Conservation (phyloP, 53 echinoderm and acorn worm genomes). For the Stichopus horrens region DNA sequence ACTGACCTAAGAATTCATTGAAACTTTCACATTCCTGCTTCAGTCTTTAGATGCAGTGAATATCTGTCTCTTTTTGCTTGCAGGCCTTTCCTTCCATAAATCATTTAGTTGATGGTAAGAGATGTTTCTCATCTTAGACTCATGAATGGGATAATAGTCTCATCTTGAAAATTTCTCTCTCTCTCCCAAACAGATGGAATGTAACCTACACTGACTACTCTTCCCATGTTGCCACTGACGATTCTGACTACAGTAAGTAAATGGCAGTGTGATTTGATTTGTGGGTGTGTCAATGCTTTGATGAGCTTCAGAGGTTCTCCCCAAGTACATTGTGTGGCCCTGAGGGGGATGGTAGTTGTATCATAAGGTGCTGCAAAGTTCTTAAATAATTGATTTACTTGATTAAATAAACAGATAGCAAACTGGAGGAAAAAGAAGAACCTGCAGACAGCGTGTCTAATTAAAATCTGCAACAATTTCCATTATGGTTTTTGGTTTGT, state of each 20-base stretch:
- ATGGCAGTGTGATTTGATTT: neutral
- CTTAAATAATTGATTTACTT: slow-evolving; percentile 37
- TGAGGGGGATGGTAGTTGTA: slow-evolving; percentile 15
- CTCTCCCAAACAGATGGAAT: slow-evolving; percentile 69
- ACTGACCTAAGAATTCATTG: too few species aligned
- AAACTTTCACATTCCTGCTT: too few species aligned
- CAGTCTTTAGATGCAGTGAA: too few species aligned
- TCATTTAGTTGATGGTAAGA: neutral
- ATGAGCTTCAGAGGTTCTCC: neutral
- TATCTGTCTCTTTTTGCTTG: neutral
- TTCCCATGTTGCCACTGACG: slow-evolving; percentile 75
- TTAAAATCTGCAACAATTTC: slow-evolving; percentile 23
- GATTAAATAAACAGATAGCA: neutral
- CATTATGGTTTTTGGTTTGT: neutral
- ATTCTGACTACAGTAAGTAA: slow-evolving; percentile 79
- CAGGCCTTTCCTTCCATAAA: neutral
- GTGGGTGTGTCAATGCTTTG: slow-evolving; percentile 5
- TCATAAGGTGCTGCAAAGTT: slow-evolving; percentile 15
- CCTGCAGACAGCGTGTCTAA: neutral
- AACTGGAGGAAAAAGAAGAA: neutral
- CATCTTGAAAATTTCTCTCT: too few species aligned
- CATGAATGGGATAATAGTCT: neutral
- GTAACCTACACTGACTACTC: slow-evolving; percentile 91
- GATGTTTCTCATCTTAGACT: neutral
- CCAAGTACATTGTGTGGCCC: neutral